Percentiles rank a stretch among this genome's conserved stretches.
Conservation (phyloP, 2,113 vertebrate species). For the Lanius collurio region DNA sequence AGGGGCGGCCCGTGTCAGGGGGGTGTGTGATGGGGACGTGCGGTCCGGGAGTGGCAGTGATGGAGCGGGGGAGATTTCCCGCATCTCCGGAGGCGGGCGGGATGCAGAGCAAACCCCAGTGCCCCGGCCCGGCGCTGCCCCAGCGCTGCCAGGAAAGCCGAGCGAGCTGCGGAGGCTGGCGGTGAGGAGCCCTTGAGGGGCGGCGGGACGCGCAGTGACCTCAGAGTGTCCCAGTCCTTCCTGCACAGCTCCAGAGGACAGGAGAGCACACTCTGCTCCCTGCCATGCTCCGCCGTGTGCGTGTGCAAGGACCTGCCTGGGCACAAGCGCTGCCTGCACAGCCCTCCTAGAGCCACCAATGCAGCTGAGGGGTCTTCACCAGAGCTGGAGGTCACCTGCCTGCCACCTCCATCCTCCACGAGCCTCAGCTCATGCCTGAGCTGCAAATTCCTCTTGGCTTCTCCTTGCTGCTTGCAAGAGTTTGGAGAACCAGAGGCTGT, state of each 20-base stretch:
- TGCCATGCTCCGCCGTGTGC: rapidly evolving
- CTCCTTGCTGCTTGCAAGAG: rapidly evolving
- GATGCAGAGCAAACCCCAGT: neutral
- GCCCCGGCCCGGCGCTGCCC: neutral
- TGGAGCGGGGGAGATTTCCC: neutral
- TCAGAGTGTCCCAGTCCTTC: neutral
- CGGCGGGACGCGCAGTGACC: neutral
- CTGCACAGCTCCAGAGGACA: neutral
- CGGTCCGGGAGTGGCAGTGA: neutral
- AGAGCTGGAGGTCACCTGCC: neutral
- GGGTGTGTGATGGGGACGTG: neutral
- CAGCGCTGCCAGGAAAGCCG: neutral
- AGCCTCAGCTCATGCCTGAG: neutral
- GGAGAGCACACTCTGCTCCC: neutral
- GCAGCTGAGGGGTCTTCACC: neutral
- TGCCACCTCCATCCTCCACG: neutral
- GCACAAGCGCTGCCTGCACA: neutral
- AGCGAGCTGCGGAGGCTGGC: neutral
- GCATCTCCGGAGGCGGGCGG: neutral
- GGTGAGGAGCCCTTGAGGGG: neutral
- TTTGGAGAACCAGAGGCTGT: neutral
- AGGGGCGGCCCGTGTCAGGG: neutral
- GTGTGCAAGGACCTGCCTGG: neutral
- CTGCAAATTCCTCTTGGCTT: neutral
- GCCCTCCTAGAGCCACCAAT: neutral